Evolutionary conservation across 2,113 vertebrate genomes (phyloP).

Genomic region (Petrocephalus microphthalmus): DNA sequence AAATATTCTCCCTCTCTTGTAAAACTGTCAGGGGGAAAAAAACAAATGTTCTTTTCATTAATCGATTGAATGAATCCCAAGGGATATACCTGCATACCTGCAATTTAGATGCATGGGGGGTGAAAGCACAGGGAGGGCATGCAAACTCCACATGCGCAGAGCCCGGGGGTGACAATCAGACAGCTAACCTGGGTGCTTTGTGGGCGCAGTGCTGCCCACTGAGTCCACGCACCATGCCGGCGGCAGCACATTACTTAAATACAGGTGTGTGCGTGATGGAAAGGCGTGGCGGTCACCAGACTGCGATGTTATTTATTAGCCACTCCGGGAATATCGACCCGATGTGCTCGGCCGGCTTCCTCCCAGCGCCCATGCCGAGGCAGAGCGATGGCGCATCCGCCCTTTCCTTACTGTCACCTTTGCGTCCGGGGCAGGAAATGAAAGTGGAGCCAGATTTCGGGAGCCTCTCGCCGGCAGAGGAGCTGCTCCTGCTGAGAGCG

Average conservation of each 20-base stretch:
- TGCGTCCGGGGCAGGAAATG: slow-evolving; percentile 28
- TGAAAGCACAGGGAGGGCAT: neutral
- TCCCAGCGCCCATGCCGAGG: neutral
- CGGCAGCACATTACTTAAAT: neutral
- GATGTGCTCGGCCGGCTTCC: neutral
- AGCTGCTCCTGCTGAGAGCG: slow-evolving; percentile 43
- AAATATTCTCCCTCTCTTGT: neutral
- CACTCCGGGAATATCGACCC: neutral
- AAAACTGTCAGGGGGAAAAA: neutral
- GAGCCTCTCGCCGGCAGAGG: slow-evolving; percentile 18
- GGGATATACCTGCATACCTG: neutral
- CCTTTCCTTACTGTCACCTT: neutral
- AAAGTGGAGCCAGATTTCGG: slow-evolving; percentile 39
- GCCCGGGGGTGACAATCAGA: neutral
- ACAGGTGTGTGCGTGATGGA: neutral
- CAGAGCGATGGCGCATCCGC: neutral
- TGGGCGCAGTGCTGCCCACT: neutral
- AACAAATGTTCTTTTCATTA: neutral
- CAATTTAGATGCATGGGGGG: neutral
- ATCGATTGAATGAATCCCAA: neutral
- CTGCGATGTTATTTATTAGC: neutral
- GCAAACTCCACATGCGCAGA: neutral
- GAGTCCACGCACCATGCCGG: neutral
- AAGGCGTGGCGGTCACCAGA: neutral
- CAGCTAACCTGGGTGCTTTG: no score